These are phyloP conservation scores for Aphelenchoides besseyi DNA, from an alignment of 1,140 invertebrate species.

Conservation along the genomic window DNA sequence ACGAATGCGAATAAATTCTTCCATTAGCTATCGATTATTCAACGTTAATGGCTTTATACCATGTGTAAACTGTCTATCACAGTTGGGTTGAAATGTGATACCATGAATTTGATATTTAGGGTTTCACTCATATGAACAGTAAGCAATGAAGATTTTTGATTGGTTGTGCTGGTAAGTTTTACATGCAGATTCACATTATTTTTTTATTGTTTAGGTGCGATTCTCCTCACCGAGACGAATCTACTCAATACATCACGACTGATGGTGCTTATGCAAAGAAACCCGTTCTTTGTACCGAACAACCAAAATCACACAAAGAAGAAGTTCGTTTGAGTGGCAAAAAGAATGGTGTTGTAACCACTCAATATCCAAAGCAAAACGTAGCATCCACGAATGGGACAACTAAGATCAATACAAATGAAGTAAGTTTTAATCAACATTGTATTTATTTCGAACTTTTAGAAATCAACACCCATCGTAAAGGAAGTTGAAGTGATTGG, in stretches of 20 bases:
- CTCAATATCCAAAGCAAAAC: background rate
- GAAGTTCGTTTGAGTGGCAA: background rate
- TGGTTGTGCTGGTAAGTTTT: slow-evolving; percentile 18
- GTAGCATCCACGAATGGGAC: background rate
- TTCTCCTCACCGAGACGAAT: slow-evolving; percentile 7
- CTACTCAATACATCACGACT: background rate
- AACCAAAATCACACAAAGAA: background rate
- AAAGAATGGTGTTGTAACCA: background rate
- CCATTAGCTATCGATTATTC: too few relatives aligned
- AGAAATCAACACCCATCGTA: background rate
- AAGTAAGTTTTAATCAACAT: background rate
- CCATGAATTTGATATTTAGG: too few relatives aligned
- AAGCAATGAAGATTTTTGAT: slow-evolving; percentile 14
- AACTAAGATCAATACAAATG: background rate
- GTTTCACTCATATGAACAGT: background rate
- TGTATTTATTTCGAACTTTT: background rate
- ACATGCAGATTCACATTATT: background rate
- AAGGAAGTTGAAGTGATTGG: background rate
- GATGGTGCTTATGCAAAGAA: slow-evolving; percentile 13
- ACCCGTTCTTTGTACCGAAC: slow-evolving; percentile 16
- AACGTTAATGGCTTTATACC: too few relatives aligned
- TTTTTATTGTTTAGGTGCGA: slow-evolving; percentile 15
- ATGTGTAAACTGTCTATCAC: too few relatives aligned
- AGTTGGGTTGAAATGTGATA: too few relatives aligned
- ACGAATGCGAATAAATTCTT: too few relatives aligned